A percentile compares a stretch with the other conserved stretches of the same genome.
Evolutionary conservation across 2,113 vertebrate genomes (phyloP).

Genomic region (Cyanoramphus novaezelandiae): DNA sequence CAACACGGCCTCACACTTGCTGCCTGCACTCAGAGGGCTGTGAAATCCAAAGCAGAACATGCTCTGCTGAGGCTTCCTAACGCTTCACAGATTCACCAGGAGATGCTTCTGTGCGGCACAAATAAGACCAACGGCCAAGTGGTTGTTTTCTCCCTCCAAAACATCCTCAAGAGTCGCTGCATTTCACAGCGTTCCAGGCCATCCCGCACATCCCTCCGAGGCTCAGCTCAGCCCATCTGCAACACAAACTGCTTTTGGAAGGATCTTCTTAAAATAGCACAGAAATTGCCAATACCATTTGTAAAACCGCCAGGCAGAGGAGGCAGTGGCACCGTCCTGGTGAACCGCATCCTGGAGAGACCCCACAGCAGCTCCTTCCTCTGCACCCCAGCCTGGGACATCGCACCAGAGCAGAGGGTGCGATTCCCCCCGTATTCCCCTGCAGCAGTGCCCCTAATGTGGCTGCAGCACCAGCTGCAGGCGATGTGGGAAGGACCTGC

Average conservation of each 20-base stretch:
- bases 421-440: not conserved
- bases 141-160: not conserved
- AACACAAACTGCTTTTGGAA: not conserved
- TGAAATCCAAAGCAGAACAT: not conserved
- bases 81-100: not conserved
- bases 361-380: not conserved
- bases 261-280: not conserved
- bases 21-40: not conserved
- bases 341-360: not conserved
- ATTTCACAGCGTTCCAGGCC: not conserved
- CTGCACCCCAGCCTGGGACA: not conserved
- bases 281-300: not conserved
- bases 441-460: accelerated
- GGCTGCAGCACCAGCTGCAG: not conserved
- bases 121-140: constrained; percentile 3
- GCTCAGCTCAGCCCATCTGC: not conserved
- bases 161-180: not conserved
- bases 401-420: accelerated
- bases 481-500: accelerated
- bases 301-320: not conserved
- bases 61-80: not conserved
- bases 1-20: accelerated
- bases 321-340: accelerated
- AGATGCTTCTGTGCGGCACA: not conserved
- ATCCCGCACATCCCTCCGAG: not conserved